Base-by-base conservation (phyloP, 2,113 vertebrate species). In the Athene noctua region DNA sequence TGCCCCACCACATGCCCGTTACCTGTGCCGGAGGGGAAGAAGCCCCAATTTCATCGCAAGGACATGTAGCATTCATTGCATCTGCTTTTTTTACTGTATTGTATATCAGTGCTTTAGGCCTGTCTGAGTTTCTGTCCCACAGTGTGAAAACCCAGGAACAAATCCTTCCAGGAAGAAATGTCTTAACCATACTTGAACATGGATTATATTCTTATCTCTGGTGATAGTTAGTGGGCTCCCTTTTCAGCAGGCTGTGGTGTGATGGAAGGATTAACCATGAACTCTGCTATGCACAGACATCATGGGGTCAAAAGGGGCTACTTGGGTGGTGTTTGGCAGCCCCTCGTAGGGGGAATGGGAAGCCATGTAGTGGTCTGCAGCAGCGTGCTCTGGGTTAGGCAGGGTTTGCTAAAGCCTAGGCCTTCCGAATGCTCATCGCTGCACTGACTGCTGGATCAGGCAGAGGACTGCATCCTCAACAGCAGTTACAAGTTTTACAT, bases 341-440 rank as follows among this genome's bases (percentile, higher is more conserved):
- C 54, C 16, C 51, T 78, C 1, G 1, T 9, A 5, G 38, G 32
- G 49, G 36, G 23, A n/a, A 10, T 1, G 3, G 62, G 40, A 52
- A 47, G 77, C 40, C 54, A 2, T 19, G 38, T 44, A 22, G 27
- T 11, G 36, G 15, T 82, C 32, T 75, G 47, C 73, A 71, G 32
- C 58, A 46, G 27, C 0, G 0, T 58, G 30, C 49, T n/a, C 46
- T 13, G 19, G 21, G 6, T 61, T 63, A 52, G 59, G 23, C 55
- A 81, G 80, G 34, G 20, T 44, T 87, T 66, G 27, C 47, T 54
- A 25, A 71, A 87, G 17, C n/a, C 40, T 26, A 13, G 26, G 18
- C n/a, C 30, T 42, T 85, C 65, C 0, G 0, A 23, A 10, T 7
- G 17, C 59, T 54, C 4, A 0, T 23, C 15, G 1, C 19, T 0